These are phyloP conservation scores for Steinernema hermaphroditum DNA, from an alignment of 2,888 invertebrate genomes.

Conservation along the genomic window DNA sequence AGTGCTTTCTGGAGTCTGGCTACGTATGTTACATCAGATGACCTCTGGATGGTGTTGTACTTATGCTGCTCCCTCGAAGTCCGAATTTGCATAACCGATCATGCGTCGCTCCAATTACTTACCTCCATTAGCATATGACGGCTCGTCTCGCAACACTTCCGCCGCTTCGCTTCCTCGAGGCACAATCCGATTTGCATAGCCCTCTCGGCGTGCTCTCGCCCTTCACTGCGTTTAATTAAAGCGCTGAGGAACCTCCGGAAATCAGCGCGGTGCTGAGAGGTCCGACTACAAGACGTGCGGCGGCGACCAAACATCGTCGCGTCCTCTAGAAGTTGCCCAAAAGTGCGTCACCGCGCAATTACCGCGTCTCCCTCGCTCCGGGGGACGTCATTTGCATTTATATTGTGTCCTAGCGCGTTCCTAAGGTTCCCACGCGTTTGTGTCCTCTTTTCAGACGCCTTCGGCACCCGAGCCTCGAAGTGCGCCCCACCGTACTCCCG, in stretches of 20 bases:
- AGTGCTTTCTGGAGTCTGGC: too few species aligned
- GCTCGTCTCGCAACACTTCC: too few species aligned
- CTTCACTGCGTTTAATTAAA: neutral
- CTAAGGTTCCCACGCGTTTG: slow-evolving; percentile 16
- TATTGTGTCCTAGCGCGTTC: neutral
- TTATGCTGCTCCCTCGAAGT: too few species aligned
- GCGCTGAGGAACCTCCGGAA: slow-evolving; percentile 6
- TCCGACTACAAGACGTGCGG: neutral
- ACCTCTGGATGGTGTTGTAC: too few species aligned
- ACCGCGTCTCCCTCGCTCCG: slow-evolving; percentile 2
- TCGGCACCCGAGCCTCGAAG: neutral
- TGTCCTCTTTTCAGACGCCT: slow-evolving; percentile 19
- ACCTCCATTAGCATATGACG: too few species aligned
- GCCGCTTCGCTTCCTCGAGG: too few species aligned
- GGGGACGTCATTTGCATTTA: slow-evolving; percentile 30
- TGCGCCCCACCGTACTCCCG: neutral
- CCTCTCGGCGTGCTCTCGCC: neutral
- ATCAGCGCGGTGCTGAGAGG: neutral
- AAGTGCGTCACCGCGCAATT: slow-evolving; percentile 24
- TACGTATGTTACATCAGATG: too few species aligned
- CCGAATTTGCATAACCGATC: too few species aligned
- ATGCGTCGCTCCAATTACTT: too few species aligned
- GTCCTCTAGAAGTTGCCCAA: slow-evolving; percentile 3
- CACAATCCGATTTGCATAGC: slow-evolving; percentile 16
- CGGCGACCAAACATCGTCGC: slow-evolving; percentile 17